phyloP scores from a whole-genome alignment of 2,888 invertebrate species.

The Priocnemis perturbator region DNA sequence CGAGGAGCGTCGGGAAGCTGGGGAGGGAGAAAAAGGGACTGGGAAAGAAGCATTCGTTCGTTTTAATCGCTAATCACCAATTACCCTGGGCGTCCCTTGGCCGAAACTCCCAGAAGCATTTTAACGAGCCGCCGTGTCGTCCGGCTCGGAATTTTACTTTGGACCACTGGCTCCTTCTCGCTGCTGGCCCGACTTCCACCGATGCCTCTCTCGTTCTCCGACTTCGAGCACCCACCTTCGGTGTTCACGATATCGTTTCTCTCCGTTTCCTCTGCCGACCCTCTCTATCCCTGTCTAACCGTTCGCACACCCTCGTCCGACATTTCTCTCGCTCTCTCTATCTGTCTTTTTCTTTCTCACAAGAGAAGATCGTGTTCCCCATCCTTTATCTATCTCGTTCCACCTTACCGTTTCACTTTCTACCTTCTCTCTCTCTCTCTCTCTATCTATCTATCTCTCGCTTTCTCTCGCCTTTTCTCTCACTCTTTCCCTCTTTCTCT shows the following conservation, averaged over 20 bases:
- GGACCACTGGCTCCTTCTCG: constrained; percentile 44
- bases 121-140: constrained; percentile 75
- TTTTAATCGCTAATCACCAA: constrained; percentile 76
- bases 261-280: constrained; percentile 31
- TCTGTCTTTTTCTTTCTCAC: constrained; percentile 13
- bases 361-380: constrained; percentile 14
- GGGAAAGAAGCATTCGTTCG: constrained; percentile 60
- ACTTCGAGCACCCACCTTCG: constrained; percentile 26
- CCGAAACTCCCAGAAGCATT: constrained; percentile 75
- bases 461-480: constrained; percentile 14
- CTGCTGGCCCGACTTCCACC: constrained; percentile 16
- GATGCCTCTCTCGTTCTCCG: constrained; percentile 8
- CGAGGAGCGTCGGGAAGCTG: not conserved
- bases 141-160: constrained; percentile 72
- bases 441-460: not conserved
- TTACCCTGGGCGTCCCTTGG: constrained; percentile 72
- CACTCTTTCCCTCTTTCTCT: constrained; percentile 26
- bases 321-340: constrained; percentile 30
- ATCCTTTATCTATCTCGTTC: constrained; percentile 36
- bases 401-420: not conserved
- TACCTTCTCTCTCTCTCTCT: not conserved
- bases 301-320: no score
- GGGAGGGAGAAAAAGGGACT: constrained; percentile 13
- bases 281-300: constrained; percentile 8
- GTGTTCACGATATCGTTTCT: constrained; percentile 43